Evolutionary conservation across 1,140 invertebrate species (phyloP).

Genomic region (Mya arenaria): DNA sequence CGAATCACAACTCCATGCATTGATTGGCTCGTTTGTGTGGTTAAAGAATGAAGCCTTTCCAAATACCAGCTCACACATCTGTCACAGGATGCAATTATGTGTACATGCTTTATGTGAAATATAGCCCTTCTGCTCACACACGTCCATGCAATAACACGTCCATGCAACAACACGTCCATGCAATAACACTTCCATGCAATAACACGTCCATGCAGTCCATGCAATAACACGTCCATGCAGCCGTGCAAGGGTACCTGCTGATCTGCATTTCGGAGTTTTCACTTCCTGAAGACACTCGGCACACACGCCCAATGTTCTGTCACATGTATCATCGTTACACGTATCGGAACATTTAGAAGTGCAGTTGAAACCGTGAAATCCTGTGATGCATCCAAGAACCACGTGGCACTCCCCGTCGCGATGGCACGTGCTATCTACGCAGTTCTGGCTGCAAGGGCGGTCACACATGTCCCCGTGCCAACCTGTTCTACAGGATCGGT

Average conservation of each 20-base stretch:
- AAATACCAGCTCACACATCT: no score
- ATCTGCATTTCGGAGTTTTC: slow-evolving; percentile 11
- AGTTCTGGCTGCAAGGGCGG: not conserved
- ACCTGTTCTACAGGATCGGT: slow-evolving; percentile 8
- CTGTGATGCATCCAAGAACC: not conserved
- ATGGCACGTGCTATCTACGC: not conserved
- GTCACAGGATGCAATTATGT: no score
- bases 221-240: no score
- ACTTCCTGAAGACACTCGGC: slow-evolving; percentile 1
- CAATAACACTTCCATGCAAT: no score
- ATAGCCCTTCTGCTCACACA: no score
- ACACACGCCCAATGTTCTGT: slow-evolving; percentile 17
- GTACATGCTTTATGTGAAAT: no score
- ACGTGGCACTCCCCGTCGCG: slow-evolving; percentile 7
- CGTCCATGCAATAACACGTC: no score
- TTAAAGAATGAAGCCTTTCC: no score
- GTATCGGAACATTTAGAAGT: not conserved
- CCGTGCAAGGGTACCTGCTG: slow-evolving; percentile 52
- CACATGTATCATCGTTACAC: slow-evolving; percentile 39
- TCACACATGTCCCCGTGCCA: not conserved
- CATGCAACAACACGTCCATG: no score
- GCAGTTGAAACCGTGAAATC: slow-evolving; percentile 26
- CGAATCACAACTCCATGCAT: no score
- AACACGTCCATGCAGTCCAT: no score
- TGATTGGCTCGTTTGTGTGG: no score